Evolutionary conservation across 2,113 vertebrate species (phyloP).

Genomic region (Gasterosteus aculeatus): DNA sequence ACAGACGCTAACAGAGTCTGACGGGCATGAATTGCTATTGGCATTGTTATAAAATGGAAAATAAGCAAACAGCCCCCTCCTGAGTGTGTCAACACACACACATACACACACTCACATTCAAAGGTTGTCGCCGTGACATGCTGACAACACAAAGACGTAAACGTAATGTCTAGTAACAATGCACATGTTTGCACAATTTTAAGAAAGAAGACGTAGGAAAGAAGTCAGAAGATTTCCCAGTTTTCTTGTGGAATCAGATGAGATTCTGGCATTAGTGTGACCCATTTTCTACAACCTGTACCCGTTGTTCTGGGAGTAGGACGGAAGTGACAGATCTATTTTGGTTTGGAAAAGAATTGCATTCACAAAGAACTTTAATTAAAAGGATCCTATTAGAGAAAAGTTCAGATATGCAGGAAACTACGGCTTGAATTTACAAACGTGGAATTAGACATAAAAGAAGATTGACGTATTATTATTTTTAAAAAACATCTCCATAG

Average conservation of each 20-base stretch:
- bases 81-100: constrained; percentile 25
- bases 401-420: constrained; percentile 25
- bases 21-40: constrained; percentile 71
- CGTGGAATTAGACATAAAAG: not conserved
- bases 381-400: not conserved
- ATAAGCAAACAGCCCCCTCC: constrained; percentile 62
- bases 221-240: not conserved
- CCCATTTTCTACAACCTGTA: constrained; percentile 46
- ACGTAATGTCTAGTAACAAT: not conserved
- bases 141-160: constrained; percentile 17
- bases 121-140: constrained; percentile 25
- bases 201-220: not conserved
- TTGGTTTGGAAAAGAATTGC: constrained; percentile 11
- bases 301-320: constrained; percentile 28
- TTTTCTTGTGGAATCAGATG: constrained; percentile 7
- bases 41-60: constrained; percentile 75
- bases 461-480: not conserved
- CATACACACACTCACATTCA: constrained; percentile 17
- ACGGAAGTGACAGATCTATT: constrained; percentile 27
- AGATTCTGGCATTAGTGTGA: constrained; percentile 30
- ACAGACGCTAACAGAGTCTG: constrained; percentile 73
- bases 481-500: too few species aligned
- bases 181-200: not conserved
- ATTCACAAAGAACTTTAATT: not conserved
- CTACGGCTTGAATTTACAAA: not conserved